Base-by-base conservation (phyloP, 2,113 vertebrate genomes). In the Canis aureus region DNA sequence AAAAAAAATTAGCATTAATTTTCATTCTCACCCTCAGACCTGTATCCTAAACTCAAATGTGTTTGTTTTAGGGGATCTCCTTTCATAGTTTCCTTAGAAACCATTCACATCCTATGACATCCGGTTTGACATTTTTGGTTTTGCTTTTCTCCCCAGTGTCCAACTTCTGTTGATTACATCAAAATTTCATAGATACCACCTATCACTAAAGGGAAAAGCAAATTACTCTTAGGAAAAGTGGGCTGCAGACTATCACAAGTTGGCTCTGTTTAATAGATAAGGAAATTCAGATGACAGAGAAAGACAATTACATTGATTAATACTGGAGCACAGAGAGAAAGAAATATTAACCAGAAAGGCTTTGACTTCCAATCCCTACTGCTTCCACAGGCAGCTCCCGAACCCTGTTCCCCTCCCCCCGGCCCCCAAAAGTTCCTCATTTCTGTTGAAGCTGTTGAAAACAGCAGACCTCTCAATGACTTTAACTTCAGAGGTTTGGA, bases 191-290 rank as follows among this genome's bases (percentile, higher is more conserved):
- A 66, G 82, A 80, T 38, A 53, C 49, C 55, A 10, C 32, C 35
- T 51, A 60, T 88, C 66, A 8, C 32, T n/a, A 22, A 59, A 73
- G 19, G 32, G 49, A 90, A 89, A 82, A 59, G 38, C 32, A 88
- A 82, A 85, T 94, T 71, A 38, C 22, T 83, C 73, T 89, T 25
- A 67, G 55, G 32, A 85, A 43, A 82, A 96, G 38, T 64, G 60
- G 29, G n/a, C 92, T 91, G 64, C 59, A 67, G 80, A 82, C 71
- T 23, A n/a, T 94, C 84, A 94, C 11, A 15, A 49, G n/a, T 17
- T 91, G 84, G 35, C 15, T 95, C 76, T 94, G 90, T 95, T 97
- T 96, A 96, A 87, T 29, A 97, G 94, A 95, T 82, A 91, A 79
- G 84, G 49, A 62, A 85, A 97, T 25, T 85, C 90, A 93, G 69